phyloP scores from a whole-genome alignment of 2,888 invertebrate genomes.

The Tetragonula carbonaria region DNA sequence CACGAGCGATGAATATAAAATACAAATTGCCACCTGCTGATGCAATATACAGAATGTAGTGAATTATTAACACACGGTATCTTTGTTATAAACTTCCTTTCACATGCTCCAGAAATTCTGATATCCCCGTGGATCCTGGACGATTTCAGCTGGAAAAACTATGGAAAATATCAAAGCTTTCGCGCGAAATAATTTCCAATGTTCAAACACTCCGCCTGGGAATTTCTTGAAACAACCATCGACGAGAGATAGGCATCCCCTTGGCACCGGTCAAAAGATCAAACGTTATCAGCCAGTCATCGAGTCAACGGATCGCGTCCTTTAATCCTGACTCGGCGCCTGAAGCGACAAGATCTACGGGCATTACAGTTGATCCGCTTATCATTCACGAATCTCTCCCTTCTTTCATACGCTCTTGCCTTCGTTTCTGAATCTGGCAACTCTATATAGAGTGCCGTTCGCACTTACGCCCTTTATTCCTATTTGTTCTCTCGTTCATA shows the following conservation, averaged over 20 bases:
- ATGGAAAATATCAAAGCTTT: not conserved
- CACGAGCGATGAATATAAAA: too few species aligned
- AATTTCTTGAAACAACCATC: not conserved
- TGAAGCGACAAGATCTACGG: conserved; percentile 70
- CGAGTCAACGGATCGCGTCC: conserved; percentile 15
- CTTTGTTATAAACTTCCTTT: too few species aligned
- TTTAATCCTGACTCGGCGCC: conserved; percentile 9
- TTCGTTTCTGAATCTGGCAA: conserved; percentile 12
- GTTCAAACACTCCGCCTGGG: fast-evolving
- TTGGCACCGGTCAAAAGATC: not conserved
- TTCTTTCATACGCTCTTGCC: conserved; percentile 14
- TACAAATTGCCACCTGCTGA: too few species aligned
- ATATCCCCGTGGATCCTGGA: not conserved
- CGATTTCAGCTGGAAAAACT: fast-evolving
- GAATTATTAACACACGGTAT: too few species aligned
- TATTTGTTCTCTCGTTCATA: conserved; percentile 43
- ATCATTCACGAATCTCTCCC: conserved; percentile 68
- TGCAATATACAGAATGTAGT: too few species aligned
- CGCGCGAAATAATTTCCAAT: too few species aligned
- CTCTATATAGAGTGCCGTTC: conserved; percentile 7
- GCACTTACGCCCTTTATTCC: conserved; percentile 38
- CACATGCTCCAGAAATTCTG: not conserved
- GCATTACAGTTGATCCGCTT: conserved; percentile 78
- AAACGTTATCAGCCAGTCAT: conserved; percentile 17
- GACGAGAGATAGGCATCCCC: not conserved